phyloP scores from a whole-genome alignment of 2,888 invertebrate species.

The Gastrophysa polygoni region DNA sequence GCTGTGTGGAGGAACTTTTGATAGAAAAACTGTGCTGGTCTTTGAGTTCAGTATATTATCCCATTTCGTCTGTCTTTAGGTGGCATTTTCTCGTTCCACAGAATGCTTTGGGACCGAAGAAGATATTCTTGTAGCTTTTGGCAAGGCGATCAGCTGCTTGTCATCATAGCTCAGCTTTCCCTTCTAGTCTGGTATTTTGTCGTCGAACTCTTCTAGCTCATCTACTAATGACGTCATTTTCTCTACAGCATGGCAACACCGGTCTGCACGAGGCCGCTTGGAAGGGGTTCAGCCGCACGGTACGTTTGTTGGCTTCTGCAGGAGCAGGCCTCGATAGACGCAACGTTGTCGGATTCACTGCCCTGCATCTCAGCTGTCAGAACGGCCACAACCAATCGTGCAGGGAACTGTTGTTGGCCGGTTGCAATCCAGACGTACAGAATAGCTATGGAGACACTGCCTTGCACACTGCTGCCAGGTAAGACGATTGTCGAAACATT shows the following conservation, averaged over 20 bases:
- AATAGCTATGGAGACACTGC: slow-evolving; percentile 97
- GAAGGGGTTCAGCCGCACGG: slow-evolving; percentile 90
- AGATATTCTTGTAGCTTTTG: too few relatives aligned
- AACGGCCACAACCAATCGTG: slow-evolving; percentile 97
- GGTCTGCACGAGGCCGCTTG: slow-evolving; percentile 94
- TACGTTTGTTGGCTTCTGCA: slow-evolving; percentile 73
- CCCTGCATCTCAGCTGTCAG: slow-evolving; percentile 94
- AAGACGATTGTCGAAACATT: slow-evolving; percentile 54
- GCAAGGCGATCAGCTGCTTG: too few relatives aligned
- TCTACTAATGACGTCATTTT: slow-evolving; percentile 6
- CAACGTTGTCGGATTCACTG: slow-evolving; percentile 88
- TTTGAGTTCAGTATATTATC: too few relatives aligned
- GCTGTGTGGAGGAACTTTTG: too few relatives aligned
- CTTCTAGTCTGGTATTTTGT: too few relatives aligned
- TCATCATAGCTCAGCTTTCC: too few relatives aligned
- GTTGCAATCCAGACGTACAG: slow-evolving; percentile 85
- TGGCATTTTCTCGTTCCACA: too few relatives aligned
- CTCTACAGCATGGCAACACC: slow-evolving; percentile 86
- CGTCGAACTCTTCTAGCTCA: background rate
- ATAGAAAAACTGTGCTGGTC: too few relatives aligned
- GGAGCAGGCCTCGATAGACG: slow-evolving; percentile 68
- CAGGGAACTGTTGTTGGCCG: slow-evolving; percentile 84
- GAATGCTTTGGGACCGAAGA: too few relatives aligned
- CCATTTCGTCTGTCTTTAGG: too few relatives aligned
- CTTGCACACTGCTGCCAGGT: slow-evolving; percentile 91